Evolutionary conservation across 2,888 invertebrate species (phyloP), one percentile per base, ranked within the genome.

Genomic region (Atrina japonica): DNA sequence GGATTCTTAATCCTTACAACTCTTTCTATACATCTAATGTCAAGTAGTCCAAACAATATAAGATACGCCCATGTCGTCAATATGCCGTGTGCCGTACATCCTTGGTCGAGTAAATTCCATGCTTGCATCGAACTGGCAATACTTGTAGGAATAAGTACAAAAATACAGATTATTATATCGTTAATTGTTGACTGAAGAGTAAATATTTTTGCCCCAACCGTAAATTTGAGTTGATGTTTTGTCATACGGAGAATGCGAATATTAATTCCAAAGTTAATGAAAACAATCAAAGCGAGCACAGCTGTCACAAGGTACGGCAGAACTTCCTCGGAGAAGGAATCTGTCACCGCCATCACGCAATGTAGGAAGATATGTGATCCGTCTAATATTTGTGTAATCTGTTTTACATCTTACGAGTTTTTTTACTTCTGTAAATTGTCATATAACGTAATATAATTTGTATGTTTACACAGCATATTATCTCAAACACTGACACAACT

Each of bases 111-210:
- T 7, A 61, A n/a, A 23, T 30, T 61, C 61, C 61, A 61, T 6
- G 27, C 27, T 11, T 27, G 35, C 14, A 35, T 30, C 11, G 35
- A 18, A 23, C 61, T 61, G 30, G 49, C 61, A 27, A 61, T 35
- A 29, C 21, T 47, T 30, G 50, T 18, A 16, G 61, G 61, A 49
- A 61, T 49, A 23, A 61, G 21, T 11, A 61, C n/a, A 18, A 61
- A 30, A 16, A 50, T 16, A 18, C 27, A 27, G 27, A 29, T 29
- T 14, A 61, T 49, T 18, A 47, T 18, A 35, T 61, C 61, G 25
- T 30, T 43, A 3, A 61, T 47, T 21, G 47, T n/a, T 29, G 47
- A 47, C 47, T 61, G 61, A 61, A 61, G 29, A 18, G 61, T 61
- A 21, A 61, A 35, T 29, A 47, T 47, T 35, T 43, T n/a, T 18